Conservation (phyloP, 2,113 vertebrate species). For the Dipodomys ordii region DNA sequence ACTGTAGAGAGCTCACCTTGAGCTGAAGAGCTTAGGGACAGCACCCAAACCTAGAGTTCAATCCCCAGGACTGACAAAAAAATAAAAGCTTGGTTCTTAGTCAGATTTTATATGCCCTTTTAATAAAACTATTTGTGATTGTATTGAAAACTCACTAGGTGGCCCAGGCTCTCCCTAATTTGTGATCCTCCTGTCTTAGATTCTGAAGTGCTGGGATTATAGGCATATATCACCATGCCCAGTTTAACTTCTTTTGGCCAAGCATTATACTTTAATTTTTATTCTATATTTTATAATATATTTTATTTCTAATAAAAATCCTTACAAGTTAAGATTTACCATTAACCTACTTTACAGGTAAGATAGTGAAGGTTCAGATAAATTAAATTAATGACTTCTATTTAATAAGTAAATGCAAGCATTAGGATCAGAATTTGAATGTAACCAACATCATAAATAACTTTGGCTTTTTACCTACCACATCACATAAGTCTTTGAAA, state of each 20-base stretch:
- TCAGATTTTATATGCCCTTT: not conserved
- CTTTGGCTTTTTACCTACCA: not conserved
- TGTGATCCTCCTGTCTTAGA: too few species aligned
- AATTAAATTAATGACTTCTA: not conserved
- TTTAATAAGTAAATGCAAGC: not conserved
- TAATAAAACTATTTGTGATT: not conserved
- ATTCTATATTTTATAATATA: too few species aligned
- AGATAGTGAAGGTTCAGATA: not conserved
- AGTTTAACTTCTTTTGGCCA: not conserved
- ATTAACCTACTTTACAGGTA: not conserved
- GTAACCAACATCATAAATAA: not conserved
- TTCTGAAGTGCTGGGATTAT: too few species aligned
- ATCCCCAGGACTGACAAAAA: too few species aligned
- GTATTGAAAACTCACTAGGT: too few species aligned
- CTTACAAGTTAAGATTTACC: not conserved
- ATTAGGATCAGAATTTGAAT: not conserved
- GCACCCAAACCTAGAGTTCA: too few species aligned
- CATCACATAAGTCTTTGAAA: not conserved
- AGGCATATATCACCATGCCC: too few species aligned
- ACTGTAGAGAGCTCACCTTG: too few species aligned
- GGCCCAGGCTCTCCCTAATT: too few species aligned
- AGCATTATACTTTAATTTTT: not conserved
- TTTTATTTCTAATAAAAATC: not conserved
- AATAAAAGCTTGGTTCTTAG: not conserved
- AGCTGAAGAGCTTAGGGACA: too few species aligned